Percentiles rank a stretch among this genome's conserved stretches.
These are phyloP conservation scores for Amblyjoppa proteus DNA, from an alignment of 2,888 invertebrate genomes.

Conservation along the genomic window DNA sequence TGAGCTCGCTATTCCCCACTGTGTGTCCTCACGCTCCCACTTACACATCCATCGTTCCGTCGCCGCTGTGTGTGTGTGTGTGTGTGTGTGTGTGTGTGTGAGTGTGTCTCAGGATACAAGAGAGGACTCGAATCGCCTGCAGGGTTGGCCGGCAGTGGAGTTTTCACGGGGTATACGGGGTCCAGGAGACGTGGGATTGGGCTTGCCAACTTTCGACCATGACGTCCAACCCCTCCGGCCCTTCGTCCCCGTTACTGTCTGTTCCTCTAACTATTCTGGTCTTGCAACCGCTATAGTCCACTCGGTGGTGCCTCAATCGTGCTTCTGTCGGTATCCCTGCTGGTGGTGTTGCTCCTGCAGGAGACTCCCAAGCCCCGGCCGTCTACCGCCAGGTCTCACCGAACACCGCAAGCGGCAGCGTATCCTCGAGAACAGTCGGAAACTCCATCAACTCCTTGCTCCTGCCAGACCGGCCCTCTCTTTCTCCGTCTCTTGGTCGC, in stretches of 20 bases:
- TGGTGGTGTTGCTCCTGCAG: slow-evolving; percentile 11
- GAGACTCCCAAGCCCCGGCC: slow-evolving; percentile 17
- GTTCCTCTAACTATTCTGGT: slow-evolving; percentile 43
- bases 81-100: neutral
- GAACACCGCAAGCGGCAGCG: slow-evolving; percentile 55
- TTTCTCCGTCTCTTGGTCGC: slow-evolving; percentile 11
- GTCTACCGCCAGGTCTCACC: slow-evolving; percentile 19
- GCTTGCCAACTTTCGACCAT: slow-evolving; percentile 68
- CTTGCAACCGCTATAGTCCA: slow-evolving; percentile 41
- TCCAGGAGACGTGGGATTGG: slow-evolving; percentile 39
- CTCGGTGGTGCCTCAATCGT: slow-evolving; percentile 41
- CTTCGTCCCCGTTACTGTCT: slow-evolving; percentile 45
- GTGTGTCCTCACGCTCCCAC: slow-evolving; percentile 5
- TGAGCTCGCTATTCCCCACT: slow-evolving; percentile 72
- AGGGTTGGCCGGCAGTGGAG: slow-evolving; percentile 49
- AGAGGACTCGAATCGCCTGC: slow-evolving; percentile 43
- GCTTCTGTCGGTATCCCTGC: slow-evolving; percentile 22
- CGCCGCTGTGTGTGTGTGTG: slow-evolving; percentile 3
- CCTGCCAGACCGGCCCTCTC: slow-evolving; percentile 60
- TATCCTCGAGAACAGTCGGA: slow-evolving; percentile 56
- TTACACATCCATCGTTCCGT: slow-evolving; percentile 10
- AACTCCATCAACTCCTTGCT: slow-evolving; percentile 68
- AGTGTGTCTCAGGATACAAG: slow-evolving; percentile 32
- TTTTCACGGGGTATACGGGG: slow-evolving; percentile 24
- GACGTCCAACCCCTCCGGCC: slow-evolving; percentile 58